Evolutionary conservation across 2,113 vertebrate genomes (phyloP).

Genomic region (Galemys pyrenaicus): DNA sequence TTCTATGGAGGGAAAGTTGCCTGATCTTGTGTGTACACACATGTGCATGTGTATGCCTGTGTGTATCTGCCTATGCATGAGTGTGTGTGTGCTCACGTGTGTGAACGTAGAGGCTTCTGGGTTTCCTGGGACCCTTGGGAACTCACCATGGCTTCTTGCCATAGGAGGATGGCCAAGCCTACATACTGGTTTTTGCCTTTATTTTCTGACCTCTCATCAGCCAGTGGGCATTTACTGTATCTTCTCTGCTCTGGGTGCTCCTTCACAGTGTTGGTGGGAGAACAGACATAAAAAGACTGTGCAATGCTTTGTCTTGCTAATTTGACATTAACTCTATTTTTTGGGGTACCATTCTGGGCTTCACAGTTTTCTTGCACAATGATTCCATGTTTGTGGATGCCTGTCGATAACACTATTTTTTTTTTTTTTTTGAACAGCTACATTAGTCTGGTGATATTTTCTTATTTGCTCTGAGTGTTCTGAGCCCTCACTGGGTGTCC

Average conservation of each 20-base stretch:
- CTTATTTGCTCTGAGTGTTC: neutral
- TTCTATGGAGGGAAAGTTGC: neutral
- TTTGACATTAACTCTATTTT: neutral
- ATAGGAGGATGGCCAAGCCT: neutral
- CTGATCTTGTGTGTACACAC: too few species aligned
- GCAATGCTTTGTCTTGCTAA: neutral
- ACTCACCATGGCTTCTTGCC: neutral
- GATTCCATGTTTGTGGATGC: neutral
- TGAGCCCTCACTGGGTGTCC: neutral
- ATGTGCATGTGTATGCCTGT: too few species aligned
- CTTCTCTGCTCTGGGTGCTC: neutral
- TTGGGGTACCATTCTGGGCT: too few species aligned
- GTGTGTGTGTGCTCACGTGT: accelerated
- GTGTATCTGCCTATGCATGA: neutral
- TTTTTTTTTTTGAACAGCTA: neutral
- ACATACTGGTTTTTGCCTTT: neutral
- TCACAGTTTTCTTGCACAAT: neutral
- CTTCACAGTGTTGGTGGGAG: neutral
- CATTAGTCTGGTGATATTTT: neutral
- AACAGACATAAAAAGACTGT: neutral
- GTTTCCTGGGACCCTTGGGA: neutral
- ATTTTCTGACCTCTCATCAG: neutral
- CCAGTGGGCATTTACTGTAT: neutral
- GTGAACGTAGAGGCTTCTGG: neutral
- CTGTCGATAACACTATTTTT: neutral